Conservation (phyloP, 2,888 invertebrate species). For the Cephus pulcher region DNA sequence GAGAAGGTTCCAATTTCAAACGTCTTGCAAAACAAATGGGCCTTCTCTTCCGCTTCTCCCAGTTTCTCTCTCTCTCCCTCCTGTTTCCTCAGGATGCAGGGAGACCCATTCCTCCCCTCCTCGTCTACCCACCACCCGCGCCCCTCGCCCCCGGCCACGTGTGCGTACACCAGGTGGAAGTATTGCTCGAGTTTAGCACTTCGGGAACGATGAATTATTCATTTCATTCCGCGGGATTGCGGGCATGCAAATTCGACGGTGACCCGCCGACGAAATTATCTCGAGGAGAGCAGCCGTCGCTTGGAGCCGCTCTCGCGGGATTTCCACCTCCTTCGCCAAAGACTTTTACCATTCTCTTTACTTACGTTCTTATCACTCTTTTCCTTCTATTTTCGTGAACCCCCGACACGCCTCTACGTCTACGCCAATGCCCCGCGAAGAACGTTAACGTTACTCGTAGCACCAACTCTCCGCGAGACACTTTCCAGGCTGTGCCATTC, state of each 20-base stretch:
- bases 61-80: constrained; percentile 7
- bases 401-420: constrained; percentile 15
- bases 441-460: constrained; percentile 15
- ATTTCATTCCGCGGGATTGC: constrained; percentile 54
- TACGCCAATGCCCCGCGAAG: constrained; percentile 20
- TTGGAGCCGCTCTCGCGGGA: constrained; percentile 12
- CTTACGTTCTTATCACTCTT: neutral
- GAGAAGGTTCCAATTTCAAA: constrained; percentile 43
- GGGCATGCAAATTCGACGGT: constrained; percentile 32
- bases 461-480: too few species aligned
- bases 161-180: constrained; percentile 15
- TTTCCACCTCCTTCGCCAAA: constrained; percentile 14
- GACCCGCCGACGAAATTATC: constrained; percentile 40
- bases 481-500: too few species aligned
- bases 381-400: neutral
- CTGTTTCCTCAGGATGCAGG: constrained; percentile 16
- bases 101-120: neutral
- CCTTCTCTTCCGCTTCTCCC: constrained; percentile 19
- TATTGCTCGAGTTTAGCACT: constrained; percentile 42
- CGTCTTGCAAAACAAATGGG: constrained; percentile 50
- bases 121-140: too few species aligned
- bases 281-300: constrained; percentile 10
- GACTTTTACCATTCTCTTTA: too few species aligned
- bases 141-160: neutral
- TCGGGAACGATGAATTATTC: constrained; percentile 56